Base-by-base conservation (phyloP, 2,113 vertebrate genomes). In the Glareola pratincola region DNA sequence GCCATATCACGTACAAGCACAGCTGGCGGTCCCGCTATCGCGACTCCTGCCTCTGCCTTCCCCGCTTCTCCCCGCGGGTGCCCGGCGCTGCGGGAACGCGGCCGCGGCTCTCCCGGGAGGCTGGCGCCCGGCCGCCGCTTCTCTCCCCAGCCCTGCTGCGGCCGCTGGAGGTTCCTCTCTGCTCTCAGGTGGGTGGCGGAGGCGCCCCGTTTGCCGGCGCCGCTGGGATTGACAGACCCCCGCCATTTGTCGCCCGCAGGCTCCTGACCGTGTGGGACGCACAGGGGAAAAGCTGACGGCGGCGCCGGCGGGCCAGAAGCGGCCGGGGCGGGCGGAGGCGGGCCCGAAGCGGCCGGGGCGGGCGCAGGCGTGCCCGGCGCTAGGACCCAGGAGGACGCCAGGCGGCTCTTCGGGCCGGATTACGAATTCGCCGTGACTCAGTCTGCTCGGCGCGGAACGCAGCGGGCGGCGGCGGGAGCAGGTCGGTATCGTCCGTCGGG, bases 321-420 rank as follows among this genome's bases (percentile, higher is more conserved):
- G 39, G 77, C 41, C 54, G 12, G 34, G 36, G 51, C 32, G 43
- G 81, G 83, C 56, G 26, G 51, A 47, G 68, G 56, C 57, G 90
- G 89, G 67, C 41, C 72, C 51, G 51, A 51, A 54, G 50, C 43
- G 39, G 77, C 41, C 54, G 12, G 34, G 36, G 51, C 32, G 43
- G 81, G 83, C 56, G 26, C 48, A 47, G 68, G 56, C 57, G 90
- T 78, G 84, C n/a, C 64, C 56, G 22, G 98, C 97, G 78, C 95
- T 98, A 98, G 98, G 98, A 98, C 98, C 98, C 43, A 69, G 51
- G 90, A 51, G 96, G 69, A 96, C 91, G 97, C 95, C 64, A 43
- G 68, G 77, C 86, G 86, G 92, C 80, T 91, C 89, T 56, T 75
- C 47, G 95, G 81, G 68, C 71, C 94, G 39, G 93, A 95, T 94